Percentiles rank a stretch among this genome's conserved stretches.
Evolutionary conservation across 2,888 invertebrate species (phyloP).

Genomic region (Serrognathus titanus): DNA sequence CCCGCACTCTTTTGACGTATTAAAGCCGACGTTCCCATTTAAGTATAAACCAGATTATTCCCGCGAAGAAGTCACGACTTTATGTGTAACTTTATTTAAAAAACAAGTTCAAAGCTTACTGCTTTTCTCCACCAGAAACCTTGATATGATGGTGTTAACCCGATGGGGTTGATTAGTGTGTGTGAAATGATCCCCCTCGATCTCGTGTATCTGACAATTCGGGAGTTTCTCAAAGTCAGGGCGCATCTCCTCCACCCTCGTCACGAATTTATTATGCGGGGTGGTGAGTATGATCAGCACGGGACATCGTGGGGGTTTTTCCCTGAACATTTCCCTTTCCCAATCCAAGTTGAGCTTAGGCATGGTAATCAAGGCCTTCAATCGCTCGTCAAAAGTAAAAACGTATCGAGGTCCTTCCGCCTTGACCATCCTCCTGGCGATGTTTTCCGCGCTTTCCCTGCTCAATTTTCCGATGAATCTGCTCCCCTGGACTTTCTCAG

Average conservation of each 20-base stretch:
- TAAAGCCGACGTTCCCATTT: conserved; percentile 6
- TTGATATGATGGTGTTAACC: conserved; percentile 2
- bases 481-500: not conserved
- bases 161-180: conserved; percentile 11
- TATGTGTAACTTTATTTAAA: not conserved
- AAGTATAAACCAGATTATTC: not conserved
- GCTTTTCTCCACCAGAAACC: conserved; percentile 3
- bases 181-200: conserved; percentile 13
- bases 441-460: conserved; percentile 5
- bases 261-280: conserved; percentile 7
- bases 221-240: conserved; percentile 5
- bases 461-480: conserved; percentile 7
- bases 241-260: not conserved
- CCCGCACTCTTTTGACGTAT: conserved; percentile 13
- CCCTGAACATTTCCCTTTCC: conserved; percentile 5
- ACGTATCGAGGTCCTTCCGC: conserved; percentile 9
- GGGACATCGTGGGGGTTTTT: conserved; percentile 7
- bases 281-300: conserved; percentile 9
- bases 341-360: conserved; percentile 2
- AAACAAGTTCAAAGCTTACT: conserved; percentile 4
- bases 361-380: conserved; percentile 3
- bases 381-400: conserved; percentile 9
- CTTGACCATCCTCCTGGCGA: conserved; percentile 8
- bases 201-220: conserved; percentile 6
- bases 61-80: not conserved